phyloP scores from a whole-genome alignment of 1,140 invertebrate genomes.

The Drosophila subpulchrella region DNA sequence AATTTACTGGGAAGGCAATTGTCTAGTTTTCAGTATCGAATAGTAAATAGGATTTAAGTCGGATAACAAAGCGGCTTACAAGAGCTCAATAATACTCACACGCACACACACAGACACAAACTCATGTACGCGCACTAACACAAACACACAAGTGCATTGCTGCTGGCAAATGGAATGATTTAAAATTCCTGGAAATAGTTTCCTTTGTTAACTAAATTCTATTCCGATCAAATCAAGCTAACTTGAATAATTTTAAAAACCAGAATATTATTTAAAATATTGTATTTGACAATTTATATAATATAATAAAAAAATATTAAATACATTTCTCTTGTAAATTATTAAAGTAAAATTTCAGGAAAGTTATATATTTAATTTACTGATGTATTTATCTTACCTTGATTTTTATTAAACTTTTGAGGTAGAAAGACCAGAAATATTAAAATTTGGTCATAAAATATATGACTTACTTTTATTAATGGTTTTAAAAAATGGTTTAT shows the following conservation, averaged over 20 bases:
- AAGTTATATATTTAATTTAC: too few species aligned
- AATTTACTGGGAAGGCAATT: slow-evolving; percentile 1
- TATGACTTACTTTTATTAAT: too few species aligned
- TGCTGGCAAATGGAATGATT: slow-evolving; percentile 27
- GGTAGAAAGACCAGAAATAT: too few species aligned
- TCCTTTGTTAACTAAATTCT: not conserved
- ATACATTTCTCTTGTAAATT: too few species aligned
- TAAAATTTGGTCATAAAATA: too few species aligned
- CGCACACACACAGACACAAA: not conserved
- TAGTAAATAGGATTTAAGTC: slow-evolving; percentile 7
- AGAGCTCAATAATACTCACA: slow-evolving; percentile 6
- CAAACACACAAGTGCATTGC: slow-evolving; percentile 9
- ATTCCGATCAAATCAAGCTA: not conserved
- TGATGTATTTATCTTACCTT: too few species aligned
- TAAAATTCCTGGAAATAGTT: not conserved
- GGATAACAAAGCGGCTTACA: slow-evolving; percentile 16
- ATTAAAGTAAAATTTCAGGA: too few species aligned
- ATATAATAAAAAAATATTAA: too few species aligned
- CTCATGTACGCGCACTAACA: slow-evolving; percentile 1
- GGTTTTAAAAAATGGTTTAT: too few species aligned
- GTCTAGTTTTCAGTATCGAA: not conserved
- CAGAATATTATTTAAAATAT: not conserved
- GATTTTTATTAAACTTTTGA: too few species aligned
- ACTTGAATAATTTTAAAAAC: not conserved
- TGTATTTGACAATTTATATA: not conserved